Base-by-base conservation (phyloP, 2,113 vertebrate genomes). In the Myrmophylax atrothorax region DNA sequence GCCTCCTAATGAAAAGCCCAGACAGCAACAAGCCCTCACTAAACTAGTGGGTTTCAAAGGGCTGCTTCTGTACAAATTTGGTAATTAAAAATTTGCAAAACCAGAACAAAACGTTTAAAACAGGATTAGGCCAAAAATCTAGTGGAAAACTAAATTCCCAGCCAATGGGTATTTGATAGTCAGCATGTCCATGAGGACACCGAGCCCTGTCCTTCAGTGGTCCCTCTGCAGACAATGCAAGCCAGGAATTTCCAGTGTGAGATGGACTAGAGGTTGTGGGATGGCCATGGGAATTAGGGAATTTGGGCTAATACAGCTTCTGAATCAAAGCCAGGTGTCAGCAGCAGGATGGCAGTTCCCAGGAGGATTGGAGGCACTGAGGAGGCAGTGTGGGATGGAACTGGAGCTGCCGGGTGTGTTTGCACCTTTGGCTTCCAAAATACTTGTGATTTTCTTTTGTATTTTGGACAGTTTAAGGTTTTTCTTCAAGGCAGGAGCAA, bases 381-480 rank as follows among this genome's bases (percentile, higher is more conserved):
- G 40, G 20, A 70, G 64, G n/a, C 52, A 64, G 14, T 5, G 53
- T 44, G 70, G 60, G 67, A 42, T 33, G 38, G 29, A 59, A 37
- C 49, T 31, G 59, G 59, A 89, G 29, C 46, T 84, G 53, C n/a
- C 23, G 3, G 7, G 18, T 22, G 8, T 23, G 25, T 18, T 50
- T 58, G 17, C 8, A 24, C 16, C 16, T 70, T 59, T 47, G 38
- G 9, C 46, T 80, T 75, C 10, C 42, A 72, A 78, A 55, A 63
- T 16, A 31, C 4, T 6, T 2, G 1, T 42, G 12, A 29, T 58
- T 66, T 14, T 15, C 29, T 16, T 25, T 29, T 1, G 0, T 31
- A 6, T 40, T 88, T 68, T 85, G 38, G 20, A 29, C 33, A 17
- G 9, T 20, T n/a, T 35, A 46, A 63, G 26, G 3, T 12, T 4